Evolutionary conservation across 2,888 invertebrate genomes (phyloP).

Genomic region (Ornithoptera priamus): DNA sequence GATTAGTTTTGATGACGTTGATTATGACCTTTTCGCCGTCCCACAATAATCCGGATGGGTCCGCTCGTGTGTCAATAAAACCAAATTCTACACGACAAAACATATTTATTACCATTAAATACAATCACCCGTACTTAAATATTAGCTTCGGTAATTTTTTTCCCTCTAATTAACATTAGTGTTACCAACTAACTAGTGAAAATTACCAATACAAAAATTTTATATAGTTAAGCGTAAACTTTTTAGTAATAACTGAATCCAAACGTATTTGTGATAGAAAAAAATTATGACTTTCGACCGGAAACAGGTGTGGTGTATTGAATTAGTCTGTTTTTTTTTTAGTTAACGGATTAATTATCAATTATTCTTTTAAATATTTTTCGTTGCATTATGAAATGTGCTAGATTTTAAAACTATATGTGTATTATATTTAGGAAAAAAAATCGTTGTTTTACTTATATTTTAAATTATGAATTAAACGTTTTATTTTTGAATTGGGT

Average conservation of each 20-base stretch:
- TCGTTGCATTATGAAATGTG: too few species aligned
- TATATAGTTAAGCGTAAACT: background rate
- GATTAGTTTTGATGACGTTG: too few species aligned
- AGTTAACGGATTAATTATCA: too few species aligned
- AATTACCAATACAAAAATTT: background rate
- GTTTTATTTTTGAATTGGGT: too few species aligned
- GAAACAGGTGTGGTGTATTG: background rate
- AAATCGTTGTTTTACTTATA: too few species aligned
- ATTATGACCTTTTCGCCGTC: background rate
- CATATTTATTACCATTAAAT: slow-evolving; percentile 47
- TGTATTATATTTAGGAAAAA: too few species aligned
- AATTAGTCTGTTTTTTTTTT: too few species aligned
- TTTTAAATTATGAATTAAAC: too few species aligned
- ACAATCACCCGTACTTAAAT: slow-evolving; percentile 49
- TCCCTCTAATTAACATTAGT: slow-evolving; percentile 31
- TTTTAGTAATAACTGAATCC: background rate
- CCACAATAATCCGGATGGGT: background rate
- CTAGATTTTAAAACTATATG: too few species aligned
- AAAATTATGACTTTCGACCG: background rate
- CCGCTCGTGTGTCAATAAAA: slow-evolving; percentile 30
- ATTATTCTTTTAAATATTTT: too few species aligned
- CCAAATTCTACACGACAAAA: slow-evolving; percentile 46
- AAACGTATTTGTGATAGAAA: background rate
- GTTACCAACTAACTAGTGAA: slow-evolving; percentile 14
- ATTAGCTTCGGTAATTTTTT: slow-evolving; percentile 7